Percentiles rank a stretch among this genome's conserved stretches.
Evolutionary conservation across 2,888 invertebrate species (phyloP).

Genomic region (Mesopsocus fuscifrons): DNA sequence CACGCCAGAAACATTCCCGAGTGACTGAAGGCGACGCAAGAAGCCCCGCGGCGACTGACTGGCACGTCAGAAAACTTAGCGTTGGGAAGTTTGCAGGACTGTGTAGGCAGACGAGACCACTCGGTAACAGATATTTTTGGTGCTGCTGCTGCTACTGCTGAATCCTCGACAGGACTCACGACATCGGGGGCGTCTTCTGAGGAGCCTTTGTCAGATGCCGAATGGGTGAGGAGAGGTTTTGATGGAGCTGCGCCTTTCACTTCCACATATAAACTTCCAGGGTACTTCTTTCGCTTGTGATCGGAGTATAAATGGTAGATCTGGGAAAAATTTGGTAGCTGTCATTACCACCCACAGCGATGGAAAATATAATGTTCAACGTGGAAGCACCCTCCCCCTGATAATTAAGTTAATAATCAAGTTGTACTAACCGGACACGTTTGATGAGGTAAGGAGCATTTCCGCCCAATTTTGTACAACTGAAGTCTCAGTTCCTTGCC

Average conservation of each 20-base stretch:
- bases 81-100: constrained; percentile 42
- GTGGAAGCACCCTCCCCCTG: no score
- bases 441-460: constrained; percentile 4
- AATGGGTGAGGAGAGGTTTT: neutral
- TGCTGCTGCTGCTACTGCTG: neutral
- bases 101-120: constrained; percentile 34
- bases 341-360: no score
- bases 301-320: constrained; percentile 2
- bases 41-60: constrained; percentile 28
- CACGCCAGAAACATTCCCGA: constrained; percentile 33
- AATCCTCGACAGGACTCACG: neutral
- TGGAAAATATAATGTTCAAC: no score
- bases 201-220: neutral
- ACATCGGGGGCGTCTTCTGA: neutral
- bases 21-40: constrained; percentile 29
- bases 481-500: neutral
- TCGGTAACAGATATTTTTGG: neutral
- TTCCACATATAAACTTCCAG: neutral
- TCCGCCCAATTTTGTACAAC: neutral
- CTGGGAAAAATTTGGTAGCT: neutral
- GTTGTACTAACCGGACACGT: constrained; percentile 1
- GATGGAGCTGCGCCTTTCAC: neutral
- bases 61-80: constrained; percentile 25
- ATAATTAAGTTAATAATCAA: neutral
- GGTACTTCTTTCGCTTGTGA: neutral